Conservation (phyloP, 2,888 invertebrate species). For the Drosophila quinaria region DNA sequence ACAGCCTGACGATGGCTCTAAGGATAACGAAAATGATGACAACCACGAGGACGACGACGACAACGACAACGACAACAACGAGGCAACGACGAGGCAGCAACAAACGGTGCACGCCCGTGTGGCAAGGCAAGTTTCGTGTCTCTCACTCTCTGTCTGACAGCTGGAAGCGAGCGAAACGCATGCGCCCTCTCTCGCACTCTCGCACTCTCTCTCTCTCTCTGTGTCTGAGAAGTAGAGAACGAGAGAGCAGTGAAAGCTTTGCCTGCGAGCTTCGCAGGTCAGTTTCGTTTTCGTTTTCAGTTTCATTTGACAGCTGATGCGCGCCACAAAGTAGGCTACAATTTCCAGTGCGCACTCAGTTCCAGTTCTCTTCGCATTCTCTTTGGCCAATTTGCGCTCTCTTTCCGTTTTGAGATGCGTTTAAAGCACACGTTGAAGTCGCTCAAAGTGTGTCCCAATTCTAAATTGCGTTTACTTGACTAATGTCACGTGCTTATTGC, state of each 20-base stretch:
- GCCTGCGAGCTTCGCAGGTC: constrained; percentile 58
- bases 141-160: constrained; percentile 41
- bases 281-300: constrained; percentile 47
- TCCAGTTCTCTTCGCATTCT: constrained; percentile 36
- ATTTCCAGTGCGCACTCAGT: constrained; percentile 15
- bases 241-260: constrained; percentile 48
- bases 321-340: constrained; percentile 15
- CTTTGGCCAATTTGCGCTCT: neutral
- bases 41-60: constrained; percentile 21
- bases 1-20: constrained; percentile 19
- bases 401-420: constrained; percentile 8
- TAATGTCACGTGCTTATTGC: constrained; percentile 73
- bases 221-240: neutral
- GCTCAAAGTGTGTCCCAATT: constrained; percentile 58
- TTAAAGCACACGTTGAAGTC: constrained; percentile 10
- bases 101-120: constrained; percentile 38
- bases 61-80: constrained; percentile 8
- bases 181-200: constrained; percentile 46
- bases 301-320: constrained; percentile 60
- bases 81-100: neutral
- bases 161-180: constrained; percentile 59
- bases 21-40: constrained; percentile 23
- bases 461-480: constrained; percentile 59
- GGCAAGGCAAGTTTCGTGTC: constrained; percentile 39
- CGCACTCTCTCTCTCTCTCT: neutral